Conservation (phyloP, 2,888 invertebrate genomes). For the Tetheella fluctuosa region DNA sequence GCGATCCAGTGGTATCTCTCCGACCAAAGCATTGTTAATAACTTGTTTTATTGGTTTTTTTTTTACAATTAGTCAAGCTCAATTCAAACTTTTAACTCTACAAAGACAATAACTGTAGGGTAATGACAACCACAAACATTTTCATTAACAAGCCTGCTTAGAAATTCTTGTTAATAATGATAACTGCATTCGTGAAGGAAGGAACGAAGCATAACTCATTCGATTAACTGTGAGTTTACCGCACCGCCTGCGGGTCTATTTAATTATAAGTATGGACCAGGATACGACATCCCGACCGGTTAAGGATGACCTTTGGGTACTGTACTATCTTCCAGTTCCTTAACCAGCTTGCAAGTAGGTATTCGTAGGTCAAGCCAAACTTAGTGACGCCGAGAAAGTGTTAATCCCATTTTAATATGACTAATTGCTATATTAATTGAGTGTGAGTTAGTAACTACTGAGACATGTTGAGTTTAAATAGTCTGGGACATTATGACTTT, state of each 20-base stretch:
- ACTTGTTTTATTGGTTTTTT: no score
- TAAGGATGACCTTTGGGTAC: constrained; percentile 30
- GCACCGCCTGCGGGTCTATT: constrained; percentile 67
- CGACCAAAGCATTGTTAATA: neutral
- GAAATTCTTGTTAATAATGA: constrained; percentile 64
- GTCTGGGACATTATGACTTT: no score
- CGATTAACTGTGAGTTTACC: constrained; percentile 65
- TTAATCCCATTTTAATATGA: constrained; percentile 78
- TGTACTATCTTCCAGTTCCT: neutral
- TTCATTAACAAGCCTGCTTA: constrained; percentile 56
- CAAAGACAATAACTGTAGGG: constrained; percentile 33
- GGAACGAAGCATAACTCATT: constrained; percentile 81
- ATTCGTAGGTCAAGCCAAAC: constrained; percentile 44
- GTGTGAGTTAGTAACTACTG: constrained; percentile 39
- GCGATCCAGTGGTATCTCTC: neutral
- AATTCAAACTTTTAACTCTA: constrained; percentile 48
- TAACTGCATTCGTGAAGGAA: constrained; percentile 61
- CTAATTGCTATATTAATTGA: constrained; percentile 71
- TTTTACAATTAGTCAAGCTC: constrained; percentile 49
- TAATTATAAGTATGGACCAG: constrained; percentile 49
- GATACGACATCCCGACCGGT: constrained; percentile 30
- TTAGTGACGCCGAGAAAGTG: constrained; percentile 64
- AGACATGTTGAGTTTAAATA: constrained; percentile 23
- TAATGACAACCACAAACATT: constrained; percentile 59
- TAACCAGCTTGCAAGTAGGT: constrained; percentile 4